A percentile compares a stretch with the other conserved stretches of the same genome.
phyloP scores from a whole-genome alignment of 2,113 vertebrate genomes.

The Bubalus kerabau region DNA sequence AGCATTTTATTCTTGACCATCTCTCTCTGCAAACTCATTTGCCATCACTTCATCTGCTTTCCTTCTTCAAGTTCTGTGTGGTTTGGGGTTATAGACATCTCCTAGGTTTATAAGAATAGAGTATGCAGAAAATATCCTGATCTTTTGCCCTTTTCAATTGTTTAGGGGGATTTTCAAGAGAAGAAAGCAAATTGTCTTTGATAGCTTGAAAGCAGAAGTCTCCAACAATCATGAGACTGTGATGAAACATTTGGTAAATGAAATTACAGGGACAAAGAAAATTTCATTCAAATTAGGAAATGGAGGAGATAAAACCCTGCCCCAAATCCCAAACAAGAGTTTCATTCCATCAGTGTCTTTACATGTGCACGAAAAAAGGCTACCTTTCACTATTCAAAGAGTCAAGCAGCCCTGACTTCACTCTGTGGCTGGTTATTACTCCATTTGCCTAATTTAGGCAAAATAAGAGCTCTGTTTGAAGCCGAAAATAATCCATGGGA shows the following conservation, averaged over 20 bases:
- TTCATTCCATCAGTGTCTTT: neutral
- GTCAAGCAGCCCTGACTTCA: neutral
- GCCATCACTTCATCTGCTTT: neutral
- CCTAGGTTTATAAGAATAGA: neutral
- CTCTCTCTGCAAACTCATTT: neutral
- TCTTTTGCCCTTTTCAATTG: neutral
- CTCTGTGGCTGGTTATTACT: neutral
- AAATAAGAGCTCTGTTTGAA: slow-evolving; percentile 32
- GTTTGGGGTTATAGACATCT: neutral
- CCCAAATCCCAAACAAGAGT: neutral
- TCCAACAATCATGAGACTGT: neutral
- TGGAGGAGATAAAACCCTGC: neutral
- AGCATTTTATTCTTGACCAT: neutral
- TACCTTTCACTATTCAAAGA: neutral
- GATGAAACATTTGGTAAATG: neutral
- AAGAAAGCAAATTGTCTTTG: neutral
- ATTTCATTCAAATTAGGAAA: slow-evolving; percentile 11
- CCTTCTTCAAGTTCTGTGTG: neutral
- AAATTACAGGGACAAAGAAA: neutral
- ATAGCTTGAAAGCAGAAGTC: neutral
- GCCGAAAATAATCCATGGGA: slow-evolving; percentile 13
- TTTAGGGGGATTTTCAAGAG: neutral
- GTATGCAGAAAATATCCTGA: neutral
- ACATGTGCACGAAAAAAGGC: neutral
- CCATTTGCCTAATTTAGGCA: neutral